Conservation (phyloP, 64 coral and sea anemone species). For the Porites lutea region DNA sequence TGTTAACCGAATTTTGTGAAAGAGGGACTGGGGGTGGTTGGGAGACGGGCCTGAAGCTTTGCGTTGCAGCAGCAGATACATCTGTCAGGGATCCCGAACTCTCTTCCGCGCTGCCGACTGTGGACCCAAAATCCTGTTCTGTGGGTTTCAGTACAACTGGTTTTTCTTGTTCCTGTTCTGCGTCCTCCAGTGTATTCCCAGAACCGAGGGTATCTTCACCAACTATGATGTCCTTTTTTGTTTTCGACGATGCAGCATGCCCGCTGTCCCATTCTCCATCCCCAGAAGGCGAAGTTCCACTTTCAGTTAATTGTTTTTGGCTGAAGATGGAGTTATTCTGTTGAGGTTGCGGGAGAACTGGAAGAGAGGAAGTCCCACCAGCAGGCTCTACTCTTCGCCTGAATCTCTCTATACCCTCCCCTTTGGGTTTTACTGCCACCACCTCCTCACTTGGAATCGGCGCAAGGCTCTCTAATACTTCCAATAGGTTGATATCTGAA, state of each 20-base stretch:
- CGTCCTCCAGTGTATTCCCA: neutral
- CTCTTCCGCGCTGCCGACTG: neutral
- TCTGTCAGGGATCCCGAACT: neutral
- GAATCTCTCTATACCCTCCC: conserved; percentile 89
- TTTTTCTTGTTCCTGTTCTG: neutral
- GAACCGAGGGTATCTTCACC: conserved; percentile 52
- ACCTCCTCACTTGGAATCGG: conserved; percentile 82
- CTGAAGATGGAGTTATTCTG: conserved; percentile 58
- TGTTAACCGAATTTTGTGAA: conserved; percentile 6
- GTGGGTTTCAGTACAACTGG: neutral
- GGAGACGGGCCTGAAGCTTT: neutral
- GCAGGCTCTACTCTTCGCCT: conserved; percentile 74
- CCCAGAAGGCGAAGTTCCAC: conserved; percentile 54
- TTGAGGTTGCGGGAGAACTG: neutral
- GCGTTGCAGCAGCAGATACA: neutral
- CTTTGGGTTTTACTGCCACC: conserved; percentile 67
- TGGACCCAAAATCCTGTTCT: neutral
- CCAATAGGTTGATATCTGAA: conserved; percentile 92
- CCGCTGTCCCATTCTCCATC: conserved; percentile 82
- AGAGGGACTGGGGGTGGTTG: conserved; percentile 26
- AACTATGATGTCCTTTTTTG: conserved; percentile 45
- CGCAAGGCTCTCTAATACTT: conserved; percentile 91
- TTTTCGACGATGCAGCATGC: conserved; percentile 40
- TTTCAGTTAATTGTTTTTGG: conserved; percentile 32
- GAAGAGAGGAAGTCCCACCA: neutral